Percentiles rank a stretch among this genome's conserved stretches.
phyloP scores from a whole-genome alignment of 2,888 invertebrate species.

The Dioctria linearis region DNA sequence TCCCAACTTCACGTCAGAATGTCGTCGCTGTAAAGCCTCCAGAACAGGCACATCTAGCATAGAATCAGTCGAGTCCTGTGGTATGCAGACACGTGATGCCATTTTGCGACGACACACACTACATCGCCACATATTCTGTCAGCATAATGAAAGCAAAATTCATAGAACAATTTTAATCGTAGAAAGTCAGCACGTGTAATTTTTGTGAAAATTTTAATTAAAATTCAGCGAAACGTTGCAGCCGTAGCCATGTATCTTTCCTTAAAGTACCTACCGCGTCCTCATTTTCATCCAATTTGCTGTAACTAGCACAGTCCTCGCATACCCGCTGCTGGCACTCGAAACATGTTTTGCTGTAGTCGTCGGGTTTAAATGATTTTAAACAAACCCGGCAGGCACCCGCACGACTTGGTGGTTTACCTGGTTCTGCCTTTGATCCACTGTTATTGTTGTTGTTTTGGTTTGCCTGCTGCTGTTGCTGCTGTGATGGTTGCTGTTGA shows the following conservation, averaged over 20 bases:
- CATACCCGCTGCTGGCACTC: conserved; percentile 93
- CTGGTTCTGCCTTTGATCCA: conserved; percentile 73
- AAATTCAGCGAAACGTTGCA: background rate
- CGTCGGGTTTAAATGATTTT: conserved; percentile 90
- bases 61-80: conserved; percentile 89
- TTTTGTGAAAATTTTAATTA: conserved; percentile 20
- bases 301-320: conserved; percentile 94
- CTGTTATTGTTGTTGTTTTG: conserved; percentile 67
- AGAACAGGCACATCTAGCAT: conserved; percentile 84
- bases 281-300: conserved; percentile 86
- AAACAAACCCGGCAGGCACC: conserved; percentile 88
- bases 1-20: conserved; percentile 83
- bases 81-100: conserved; percentile 82
- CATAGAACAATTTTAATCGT: background rate
- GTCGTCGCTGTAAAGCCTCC: conserved; percentile 84
- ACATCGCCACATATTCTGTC: conserved; percentile 86
- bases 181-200: background rate
- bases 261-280: conserved; percentile 77
- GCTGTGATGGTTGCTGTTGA: conserved; percentile 66
- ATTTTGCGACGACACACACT: conserved; percentile 90
- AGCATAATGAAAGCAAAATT: conserved; percentile 40
- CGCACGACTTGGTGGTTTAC: conserved; percentile 82
- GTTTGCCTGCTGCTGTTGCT: conserved; percentile 72
- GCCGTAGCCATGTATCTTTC: background rate
- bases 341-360: conserved; percentile 89